Percentiles rank a stretch among this genome's conserved stretches.
phyloP scores from a whole-genome alignment of 2,797 vertebrate species.

The Phrynocephalus forsythii region DNA sequence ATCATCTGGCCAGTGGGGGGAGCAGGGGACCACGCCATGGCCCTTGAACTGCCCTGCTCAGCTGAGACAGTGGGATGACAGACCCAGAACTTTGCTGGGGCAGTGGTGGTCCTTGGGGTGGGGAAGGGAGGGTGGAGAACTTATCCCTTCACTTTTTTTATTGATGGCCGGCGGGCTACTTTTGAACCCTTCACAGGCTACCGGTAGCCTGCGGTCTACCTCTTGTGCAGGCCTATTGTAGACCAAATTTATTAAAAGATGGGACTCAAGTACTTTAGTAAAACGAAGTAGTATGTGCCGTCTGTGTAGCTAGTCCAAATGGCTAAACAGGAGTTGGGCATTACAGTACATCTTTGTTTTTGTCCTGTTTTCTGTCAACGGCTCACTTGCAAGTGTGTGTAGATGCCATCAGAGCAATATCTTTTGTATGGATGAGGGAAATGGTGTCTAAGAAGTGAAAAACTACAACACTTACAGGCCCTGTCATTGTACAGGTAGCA shows the following conservation, averaged over 20 bases:
- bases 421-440: background rate
- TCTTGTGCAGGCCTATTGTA: background rate
- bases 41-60: no score
- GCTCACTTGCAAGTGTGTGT: background rate
- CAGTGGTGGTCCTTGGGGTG: no score
- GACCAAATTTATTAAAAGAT: background rate
- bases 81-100: no score
- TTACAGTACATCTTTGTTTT: background rate
- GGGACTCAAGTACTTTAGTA: background rate
- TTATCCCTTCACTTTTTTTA: no score
- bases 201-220: background rate
- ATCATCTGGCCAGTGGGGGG: no score
- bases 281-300: background rate
- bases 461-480: conserved; percentile 82
- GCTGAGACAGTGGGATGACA: no score
- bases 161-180: no score
- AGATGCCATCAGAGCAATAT: background rate
- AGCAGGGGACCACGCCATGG: no score
- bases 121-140: no score
- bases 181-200: no score
- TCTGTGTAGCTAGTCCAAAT: background rate
- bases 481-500: conserved; percentile 87
- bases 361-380: background rate
- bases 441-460: background rate
- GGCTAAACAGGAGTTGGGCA: background rate